These are phyloP conservation scores for Saturnia japonica DNA, from an alignment of 2,888 invertebrate genomes.

Conservation along the genomic window DNA sequence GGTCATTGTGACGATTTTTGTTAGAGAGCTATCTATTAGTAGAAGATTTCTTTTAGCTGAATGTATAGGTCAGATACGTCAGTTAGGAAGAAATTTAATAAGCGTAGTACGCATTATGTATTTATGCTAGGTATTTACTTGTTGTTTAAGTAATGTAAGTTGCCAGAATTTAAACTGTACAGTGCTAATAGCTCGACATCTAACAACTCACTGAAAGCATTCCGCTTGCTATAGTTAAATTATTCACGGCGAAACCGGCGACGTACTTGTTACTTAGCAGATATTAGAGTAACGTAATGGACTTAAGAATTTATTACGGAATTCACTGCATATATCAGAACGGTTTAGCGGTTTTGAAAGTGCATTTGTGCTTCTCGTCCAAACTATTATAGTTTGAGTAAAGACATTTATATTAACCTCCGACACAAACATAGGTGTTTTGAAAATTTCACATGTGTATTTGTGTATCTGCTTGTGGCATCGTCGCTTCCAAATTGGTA, in stretches of 20 bases:
- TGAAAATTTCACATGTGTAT: too few species aligned
- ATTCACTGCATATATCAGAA: not conserved
- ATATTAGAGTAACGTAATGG: not conserved
- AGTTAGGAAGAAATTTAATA: not conserved
- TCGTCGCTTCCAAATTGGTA: too few species aligned
- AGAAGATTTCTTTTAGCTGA: too few species aligned
- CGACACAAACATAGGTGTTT: too few species aligned
- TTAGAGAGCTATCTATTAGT: too few species aligned
- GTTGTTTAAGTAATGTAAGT: not conserved
- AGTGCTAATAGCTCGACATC: not conserved
- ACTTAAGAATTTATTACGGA: not conserved
- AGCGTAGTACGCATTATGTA: not conserved
- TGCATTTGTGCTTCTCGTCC: too few species aligned
- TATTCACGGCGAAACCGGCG: not conserved
- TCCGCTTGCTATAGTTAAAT: not conserved
- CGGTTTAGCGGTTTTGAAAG: not conserved
- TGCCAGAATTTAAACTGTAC: not conserved
- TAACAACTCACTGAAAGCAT: not conserved
- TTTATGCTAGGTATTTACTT: not conserved
- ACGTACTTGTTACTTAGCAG: not conserved
- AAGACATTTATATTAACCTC: too few species aligned
- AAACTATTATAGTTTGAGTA: too few species aligned
- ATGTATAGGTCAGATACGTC: too few species aligned
- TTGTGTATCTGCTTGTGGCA: too few species aligned
- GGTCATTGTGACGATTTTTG: too few species aligned